Percentiles rank a stretch among this genome's conserved stretches.
Conservation (phyloP, 2,888 invertebrate genomes). For the Drosophila neonasuta region DNA sequence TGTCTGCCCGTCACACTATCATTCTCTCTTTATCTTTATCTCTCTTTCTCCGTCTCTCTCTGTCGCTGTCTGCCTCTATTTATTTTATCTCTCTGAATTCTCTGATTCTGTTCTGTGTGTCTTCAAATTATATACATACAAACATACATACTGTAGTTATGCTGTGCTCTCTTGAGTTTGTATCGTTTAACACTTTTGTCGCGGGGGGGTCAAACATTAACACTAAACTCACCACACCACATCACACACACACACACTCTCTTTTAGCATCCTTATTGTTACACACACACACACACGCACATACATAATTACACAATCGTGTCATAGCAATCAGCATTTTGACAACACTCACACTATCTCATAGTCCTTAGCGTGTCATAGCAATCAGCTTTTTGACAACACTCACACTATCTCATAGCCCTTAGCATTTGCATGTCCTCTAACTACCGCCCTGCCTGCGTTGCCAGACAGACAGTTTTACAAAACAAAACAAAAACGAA, state of each 20-base stretch:
- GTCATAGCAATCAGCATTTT: conserved; percentile 1
- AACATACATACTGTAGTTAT: conserved; percentile 4
- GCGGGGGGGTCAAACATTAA: conserved; percentile 4
- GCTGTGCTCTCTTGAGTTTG: conserved; percentile 12
- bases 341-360: neutral
- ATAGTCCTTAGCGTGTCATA: neutral
- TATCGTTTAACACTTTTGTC: conserved; percentile 8
- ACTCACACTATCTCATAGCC: neutral
- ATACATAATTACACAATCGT: neutral
- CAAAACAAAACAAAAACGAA: conserved; percentile 19
- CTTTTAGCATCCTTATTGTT: conserved; percentile 5
- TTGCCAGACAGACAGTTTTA: conserved; percentile 35
- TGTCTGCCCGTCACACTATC: conserved; percentile 24
- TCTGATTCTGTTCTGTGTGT: conserved; percentile 17
- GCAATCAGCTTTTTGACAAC: conserved; percentile 1
- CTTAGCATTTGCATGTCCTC: conserved; percentile 4
- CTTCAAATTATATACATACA: conserved; percentile 3
- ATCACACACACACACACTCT: conserved; percentile 12
- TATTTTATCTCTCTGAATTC: conserved; percentile 12
- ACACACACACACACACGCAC: conserved; percentile 6
- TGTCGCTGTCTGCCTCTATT: conserved; percentile 12
- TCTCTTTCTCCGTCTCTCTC: conserved; percentile 22
- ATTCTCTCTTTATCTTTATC: conserved; percentile 11
- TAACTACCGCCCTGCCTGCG: conserved; percentile 2
- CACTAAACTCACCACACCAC: conserved; percentile 15